A percentile compares a stretch with the other conserved stretches of the same genome.
Evolutionary conservation across 2,113 vertebrate genomes (phyloP).

Genomic region (Hippocampus barbouri): DNA sequence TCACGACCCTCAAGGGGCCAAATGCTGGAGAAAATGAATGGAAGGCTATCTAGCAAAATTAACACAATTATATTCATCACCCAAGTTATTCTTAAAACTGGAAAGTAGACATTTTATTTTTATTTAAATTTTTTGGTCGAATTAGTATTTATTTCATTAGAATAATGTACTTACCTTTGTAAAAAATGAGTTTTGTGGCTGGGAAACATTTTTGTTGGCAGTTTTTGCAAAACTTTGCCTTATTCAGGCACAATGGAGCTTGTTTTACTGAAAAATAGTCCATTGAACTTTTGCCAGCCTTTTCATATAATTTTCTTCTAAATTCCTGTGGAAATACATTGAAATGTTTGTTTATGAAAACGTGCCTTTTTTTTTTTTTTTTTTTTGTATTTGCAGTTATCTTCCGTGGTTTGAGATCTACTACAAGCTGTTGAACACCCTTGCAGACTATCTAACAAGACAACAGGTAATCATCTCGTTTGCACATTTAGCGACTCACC

Average conservation of each 20-base stretch:
- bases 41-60: no score
- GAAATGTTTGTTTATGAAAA: not conserved
- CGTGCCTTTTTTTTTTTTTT: conserved; percentile 1
- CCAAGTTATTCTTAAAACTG: not conserved
- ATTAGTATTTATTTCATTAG: not conserved
- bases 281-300: not conserved
- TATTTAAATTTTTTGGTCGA: not conserved
- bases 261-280: not conserved
- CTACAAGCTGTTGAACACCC: conserved; percentile 95
- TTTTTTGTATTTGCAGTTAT: conserved; percentile 77
- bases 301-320: not conserved
- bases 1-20: not conserved
- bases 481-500: not conserved
- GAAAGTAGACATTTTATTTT: not conserved
- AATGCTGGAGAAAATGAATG: not conserved
- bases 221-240: not conserved
- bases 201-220: not conserved
- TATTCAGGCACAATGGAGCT: not conserved
- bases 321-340: not conserved
- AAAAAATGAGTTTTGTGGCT: not conserved
- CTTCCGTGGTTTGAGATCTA: conserved; percentile 98
- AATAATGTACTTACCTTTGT: not conserved
- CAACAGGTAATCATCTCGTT: conserved; percentile 80
- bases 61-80: not conserved
- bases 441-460: conserved; percentile 94